These are phyloP conservation scores for Dipodomys spectabilis DNA, from an alignment of 2,113 vertebrate genomes.

Conservation along the genomic window DNA sequence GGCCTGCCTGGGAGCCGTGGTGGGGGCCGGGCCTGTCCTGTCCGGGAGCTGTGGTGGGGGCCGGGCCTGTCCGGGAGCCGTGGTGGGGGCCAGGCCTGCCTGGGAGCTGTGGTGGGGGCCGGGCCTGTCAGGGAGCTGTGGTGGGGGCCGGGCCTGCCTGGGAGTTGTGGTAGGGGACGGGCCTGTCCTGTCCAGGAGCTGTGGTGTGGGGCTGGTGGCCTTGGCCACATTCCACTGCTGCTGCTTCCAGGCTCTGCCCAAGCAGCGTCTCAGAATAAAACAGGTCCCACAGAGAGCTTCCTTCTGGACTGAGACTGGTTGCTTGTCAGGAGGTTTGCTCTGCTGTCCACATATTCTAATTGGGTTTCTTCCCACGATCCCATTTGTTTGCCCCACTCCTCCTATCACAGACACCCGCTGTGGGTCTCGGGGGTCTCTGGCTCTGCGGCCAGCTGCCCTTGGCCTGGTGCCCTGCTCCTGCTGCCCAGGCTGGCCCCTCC, in stretches of 20 bases:
- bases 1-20: too few species aligned
- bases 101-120: too few species aligned
- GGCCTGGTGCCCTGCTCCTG: not conserved
- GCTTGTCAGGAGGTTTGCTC: not conserved
- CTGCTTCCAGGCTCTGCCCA: not conserved
- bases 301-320: not conserved
- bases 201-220: fast-evolving
- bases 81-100: too few species aligned
- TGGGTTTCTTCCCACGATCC: not conserved
- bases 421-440: not conserved
- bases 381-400: too few species aligned
- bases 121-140: too few species aligned
- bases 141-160: fast-evolving
- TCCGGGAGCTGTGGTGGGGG: too few species aligned
- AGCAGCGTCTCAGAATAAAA: not conserved
- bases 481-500: not conserved
- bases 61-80: too few species aligned
- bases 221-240: not conserved
- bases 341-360: not conserved
- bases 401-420: not conserved
- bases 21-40: too few species aligned
- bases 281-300: not conserved
- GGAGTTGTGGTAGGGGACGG: too few species aligned
- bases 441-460: too few species aligned
- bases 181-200: not conserved